Evolutionary conservation across 2,888 invertebrate genomes (phyloP), one percentile per base, ranked within the genome.

Genomic region (Linnaemya tessellans): DNA sequence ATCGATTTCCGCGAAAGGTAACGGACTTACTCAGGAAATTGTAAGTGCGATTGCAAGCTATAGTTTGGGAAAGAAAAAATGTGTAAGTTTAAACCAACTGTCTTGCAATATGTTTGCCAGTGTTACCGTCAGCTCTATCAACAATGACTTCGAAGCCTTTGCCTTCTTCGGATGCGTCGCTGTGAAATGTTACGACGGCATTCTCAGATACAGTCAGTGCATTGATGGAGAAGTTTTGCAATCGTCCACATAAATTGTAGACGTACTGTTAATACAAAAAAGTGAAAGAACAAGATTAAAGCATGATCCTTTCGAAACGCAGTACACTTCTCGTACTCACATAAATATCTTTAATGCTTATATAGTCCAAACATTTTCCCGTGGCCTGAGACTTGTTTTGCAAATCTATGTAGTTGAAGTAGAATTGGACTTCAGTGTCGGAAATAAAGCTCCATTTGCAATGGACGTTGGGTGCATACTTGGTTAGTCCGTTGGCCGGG

Each of bases 1-100:
- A 13, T 7, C 84, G 41, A 92, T 92, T 54, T 3, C 58, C 43
- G 0, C n/a, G 22, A 46, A 84, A 87, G 70, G 92, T 91, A 62
- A 97, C 93, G 88, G 95, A 93, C 0, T 97, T 97, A 88, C 95
- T 95, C 4, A 93, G 89, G 0, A 93, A 93, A 0, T 95, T 95
- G 88, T 95, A 97, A 94, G 93, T 91, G 93, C 94, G 86, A 87
- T 91, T 90, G 70, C 92, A 92, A 11, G 58, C 92, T 92, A 2
- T 15, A 46, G 4, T 51, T 9, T 13, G 11, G 35, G 35, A 38
- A 18, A 60, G 60, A 35, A 60, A 58, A 35, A 1, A 38, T 0
- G n/a, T 49, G 8, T 46, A 30, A 2, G 30, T 18, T 56, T n/a
- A 20, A 35, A 22, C 30, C 13, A 43, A 56, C 0, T 41, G 20